These are phyloP conservation scores for Synanceia verrucosa DNA, from an alignment of 2,797 vertebrate genomes.

Conservation along the genomic window DNA sequence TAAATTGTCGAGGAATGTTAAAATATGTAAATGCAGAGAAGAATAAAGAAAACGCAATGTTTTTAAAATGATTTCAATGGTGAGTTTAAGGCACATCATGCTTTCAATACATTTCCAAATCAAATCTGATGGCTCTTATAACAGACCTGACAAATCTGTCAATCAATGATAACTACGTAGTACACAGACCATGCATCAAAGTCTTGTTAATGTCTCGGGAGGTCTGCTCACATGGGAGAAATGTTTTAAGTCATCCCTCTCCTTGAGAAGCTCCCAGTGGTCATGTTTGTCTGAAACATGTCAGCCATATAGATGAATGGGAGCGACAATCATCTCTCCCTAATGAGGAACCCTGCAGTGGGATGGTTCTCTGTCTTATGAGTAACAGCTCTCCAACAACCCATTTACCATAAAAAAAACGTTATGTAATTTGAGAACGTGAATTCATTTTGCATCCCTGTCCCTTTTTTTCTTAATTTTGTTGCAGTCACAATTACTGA, in stretches of 20 bases:
- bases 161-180: background rate
- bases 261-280: constrained; percentile 39
- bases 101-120: background rate
- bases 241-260: constrained; percentile 36
- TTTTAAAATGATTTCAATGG: background rate
- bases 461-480: background rate
- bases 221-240: constrained; percentile 27
- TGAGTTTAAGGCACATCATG: background rate
- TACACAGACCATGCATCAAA: constrained; percentile 14
- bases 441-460: constrained; percentile 2
- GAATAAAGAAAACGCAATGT: background rate
- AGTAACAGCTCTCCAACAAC: constrained; percentile 24
- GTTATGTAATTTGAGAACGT: background rate
- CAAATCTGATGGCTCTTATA: background rate
- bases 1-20: background rate
- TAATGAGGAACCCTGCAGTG: constrained; percentile 68
- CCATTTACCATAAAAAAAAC: constrained; percentile 14
- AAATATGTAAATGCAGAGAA: background rate
- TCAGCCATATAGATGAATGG: constrained; percentile 53
- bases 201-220: constrained; percentile 12
- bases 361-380: constrained; percentile 23
- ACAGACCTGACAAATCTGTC: background rate
- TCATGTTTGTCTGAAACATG: constrained; percentile 45
- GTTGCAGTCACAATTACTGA: background rate
- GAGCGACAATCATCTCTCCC: constrained; percentile 51